These are phyloP conservation scores for Eolophus roseicapilla DNA, from an alignment of 2,113 vertebrate genomes.

Conservation along the genomic window DNA sequence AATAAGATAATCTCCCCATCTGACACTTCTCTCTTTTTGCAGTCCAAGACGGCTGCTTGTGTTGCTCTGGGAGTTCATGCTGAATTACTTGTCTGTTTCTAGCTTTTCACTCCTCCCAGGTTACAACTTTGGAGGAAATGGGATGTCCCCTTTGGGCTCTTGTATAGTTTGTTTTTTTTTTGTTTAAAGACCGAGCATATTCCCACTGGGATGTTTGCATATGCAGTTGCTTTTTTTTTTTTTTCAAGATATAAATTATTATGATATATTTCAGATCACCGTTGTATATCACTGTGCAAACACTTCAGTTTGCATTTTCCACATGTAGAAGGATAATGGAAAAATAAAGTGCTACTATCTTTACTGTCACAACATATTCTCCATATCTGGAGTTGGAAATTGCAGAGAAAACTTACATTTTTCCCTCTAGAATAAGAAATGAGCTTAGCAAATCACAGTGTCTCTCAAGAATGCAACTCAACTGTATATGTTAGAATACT, in stretches of 20 bases:
- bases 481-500: background rate
- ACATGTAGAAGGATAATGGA: background rate
- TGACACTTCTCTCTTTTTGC: background rate
- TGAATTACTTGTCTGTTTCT: background rate
- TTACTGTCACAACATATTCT: background rate
- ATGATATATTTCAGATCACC: background rate
- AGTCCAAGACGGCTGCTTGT: background rate
- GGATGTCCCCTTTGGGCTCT: background rate
- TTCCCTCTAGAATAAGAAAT: constrained; percentile 22
- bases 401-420: constrained; percentile 29
- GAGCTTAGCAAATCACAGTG: background rate
- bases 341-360: background rate
- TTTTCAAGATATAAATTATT: background rate
- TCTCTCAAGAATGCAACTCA: background rate
- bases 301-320: background rate
- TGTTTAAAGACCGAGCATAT: background rate
- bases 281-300: background rate
- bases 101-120: background rate
- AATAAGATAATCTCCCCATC: background rate
- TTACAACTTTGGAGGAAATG: constrained; percentile 24
- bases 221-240: background rate
- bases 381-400: background rate
- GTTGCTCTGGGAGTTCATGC: background rate
- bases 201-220: background rate
- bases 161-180: background rate